phyloP scores from a whole-genome alignment of 2,888 invertebrate genomes.

The Tricholauxania praeusta region DNA sequence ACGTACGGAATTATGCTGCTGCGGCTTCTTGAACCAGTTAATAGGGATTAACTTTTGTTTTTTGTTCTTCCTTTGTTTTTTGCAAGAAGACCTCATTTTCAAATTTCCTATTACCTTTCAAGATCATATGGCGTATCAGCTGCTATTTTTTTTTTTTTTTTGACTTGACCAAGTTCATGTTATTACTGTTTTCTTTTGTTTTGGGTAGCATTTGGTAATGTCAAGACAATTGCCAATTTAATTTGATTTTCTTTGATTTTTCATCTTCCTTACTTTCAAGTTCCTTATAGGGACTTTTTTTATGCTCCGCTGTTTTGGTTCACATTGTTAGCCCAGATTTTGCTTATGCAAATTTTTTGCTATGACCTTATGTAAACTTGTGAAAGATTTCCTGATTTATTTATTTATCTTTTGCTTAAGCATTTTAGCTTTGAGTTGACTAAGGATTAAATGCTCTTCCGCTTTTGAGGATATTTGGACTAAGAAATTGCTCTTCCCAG shows the following conservation, averaged over 20 bases:
- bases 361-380: constrained; percentile 16
- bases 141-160: not conserved
- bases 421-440: not conserved
- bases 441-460: no score
- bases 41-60: not conserved
- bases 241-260: constrained; percentile 19
- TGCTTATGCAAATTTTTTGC: constrained; percentile 24
- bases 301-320: not conserved
- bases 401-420: not conserved
- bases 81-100: not conserved
- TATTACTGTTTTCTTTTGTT: not conserved
- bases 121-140: not conserved
- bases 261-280: not conserved
- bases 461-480: no score
- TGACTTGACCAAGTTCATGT: constrained; percentile 25
- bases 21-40: not conserved
- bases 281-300: not conserved
- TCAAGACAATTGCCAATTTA: constrained; percentile 35
- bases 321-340: constrained; percentile 34
- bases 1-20: constrained; percentile 1
- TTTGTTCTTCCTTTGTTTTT: not conserved
- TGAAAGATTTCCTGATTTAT: constrained; percentile 18
- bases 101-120: not conserved
- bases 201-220: not conserved
- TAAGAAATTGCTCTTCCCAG: no score